Base-by-base conservation (phyloP, 2,113 vertebrate species). In the Eurypyga helias region DNA sequence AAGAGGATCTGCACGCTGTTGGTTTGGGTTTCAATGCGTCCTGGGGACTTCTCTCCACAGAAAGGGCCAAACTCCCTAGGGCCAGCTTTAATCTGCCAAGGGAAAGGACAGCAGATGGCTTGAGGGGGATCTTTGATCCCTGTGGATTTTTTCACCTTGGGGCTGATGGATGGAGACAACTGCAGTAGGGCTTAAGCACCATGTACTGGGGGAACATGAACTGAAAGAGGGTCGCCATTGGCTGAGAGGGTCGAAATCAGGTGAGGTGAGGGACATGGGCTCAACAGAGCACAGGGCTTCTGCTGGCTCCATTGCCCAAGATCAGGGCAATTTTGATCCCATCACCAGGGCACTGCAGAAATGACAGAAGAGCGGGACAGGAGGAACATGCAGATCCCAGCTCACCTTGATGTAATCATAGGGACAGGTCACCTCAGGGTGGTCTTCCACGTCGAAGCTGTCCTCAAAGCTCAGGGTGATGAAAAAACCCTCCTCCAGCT, bases 371-470 rank as follows among this genome's bases (percentile, higher is more conserved):
- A 57, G 18, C 0, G 1, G 1, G 6, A 57, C 23, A 52, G 57
- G 51, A 89, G 26, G 18, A 62, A 2, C 9, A 18, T 19, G 24
- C 33, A 85, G 73, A 90, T 21, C 26, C 14, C 69, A 24, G 48
- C 97, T 98, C 89, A 99, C 99, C 99, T 99, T 99, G 76, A 99
- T 81, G 71, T 98, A 98, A 94, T 99, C 99, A 25, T 99, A 99
- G 2, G 99, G 99, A 72, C 99, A 99, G 55, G 93, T 96, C 80
- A 99, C 97, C 20, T 99, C 99, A 0, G 99, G 99, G 69, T 99
- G 99, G 62, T 99, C 99, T 94, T 99, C 99, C 33, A 99, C 98
- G 6, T 99, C 99, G 0, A 99, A 99, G 86, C 76, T 98, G 24
- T 98, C 97, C 73, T 99, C 99, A 1, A 99, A 99, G 65, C 98